A percentile compares a stretch with the other conserved stretches of the same genome.
These are phyloP conservation scores for Desmophyllum pertusum DNA, from an alignment of 92 coral and sea anemone species.

Conservation along the genomic window DNA sequence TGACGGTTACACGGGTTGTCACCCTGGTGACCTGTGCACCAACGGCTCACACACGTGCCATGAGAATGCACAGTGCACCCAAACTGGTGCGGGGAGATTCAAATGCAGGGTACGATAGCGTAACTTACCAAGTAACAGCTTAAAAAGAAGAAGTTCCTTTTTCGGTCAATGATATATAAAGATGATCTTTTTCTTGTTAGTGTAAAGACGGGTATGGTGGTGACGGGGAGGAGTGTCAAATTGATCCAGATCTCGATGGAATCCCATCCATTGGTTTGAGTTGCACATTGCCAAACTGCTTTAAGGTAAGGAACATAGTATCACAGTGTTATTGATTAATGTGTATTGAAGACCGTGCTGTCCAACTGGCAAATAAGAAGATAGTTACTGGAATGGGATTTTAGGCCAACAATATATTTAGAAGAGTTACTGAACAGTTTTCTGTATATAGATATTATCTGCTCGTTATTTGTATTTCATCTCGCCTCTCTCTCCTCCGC, in stretches of 20 bases:
- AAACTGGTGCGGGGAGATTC: conserved; percentile 90
- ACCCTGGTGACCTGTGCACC: conserved; percentile 93
- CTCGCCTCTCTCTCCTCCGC: too few species aligned
- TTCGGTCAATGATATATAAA: not conserved
- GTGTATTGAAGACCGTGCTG: not conserved
- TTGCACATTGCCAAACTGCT: conserved; percentile 81
- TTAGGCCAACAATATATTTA: not conserved
- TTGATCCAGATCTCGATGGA: conserved; percentile 90
- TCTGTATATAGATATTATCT: not conserved
- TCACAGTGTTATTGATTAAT: not conserved
- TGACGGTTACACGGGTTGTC: conserved; percentile 88
- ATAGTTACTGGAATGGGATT: not conserved
- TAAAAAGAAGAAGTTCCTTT: not conserved
- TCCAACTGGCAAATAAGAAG: not conserved
- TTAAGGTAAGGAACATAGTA: conserved; percentile 54
- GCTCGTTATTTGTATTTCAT: too few species aligned
- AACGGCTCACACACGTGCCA: conserved; percentile 88
- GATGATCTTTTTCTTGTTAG: conserved; percentile 35
- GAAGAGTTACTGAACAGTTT: too few species aligned
- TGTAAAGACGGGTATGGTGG: conserved; percentile 96
- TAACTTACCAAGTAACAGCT: not conserved
- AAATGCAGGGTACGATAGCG: conserved; percentile 76
- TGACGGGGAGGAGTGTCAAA: conserved; percentile 84
- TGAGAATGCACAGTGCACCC: conserved; percentile 80
- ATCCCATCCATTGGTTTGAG: conserved; percentile 89